Conservation (phyloP, 2,888 invertebrate genomes). For the Tetrapedia diversipes region DNA sequence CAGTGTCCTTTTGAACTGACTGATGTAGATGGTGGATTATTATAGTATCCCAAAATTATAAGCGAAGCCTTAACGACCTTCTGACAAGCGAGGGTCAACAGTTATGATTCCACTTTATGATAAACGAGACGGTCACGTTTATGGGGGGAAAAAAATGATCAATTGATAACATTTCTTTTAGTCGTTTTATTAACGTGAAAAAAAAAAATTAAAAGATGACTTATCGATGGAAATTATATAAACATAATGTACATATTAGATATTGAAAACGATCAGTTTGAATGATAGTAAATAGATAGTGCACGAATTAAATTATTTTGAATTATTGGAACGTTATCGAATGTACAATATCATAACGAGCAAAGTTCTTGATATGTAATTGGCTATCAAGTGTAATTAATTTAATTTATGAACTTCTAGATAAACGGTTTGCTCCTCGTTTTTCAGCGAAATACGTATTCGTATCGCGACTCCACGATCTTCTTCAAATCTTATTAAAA, state of each 20-base stretch:
- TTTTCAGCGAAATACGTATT: background rate
- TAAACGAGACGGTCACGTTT: background rate
- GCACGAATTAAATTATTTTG: no score
- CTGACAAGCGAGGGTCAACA: background rate
- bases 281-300: no score
- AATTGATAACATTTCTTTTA: background rate
- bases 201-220: no score
- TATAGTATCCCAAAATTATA: background rate
- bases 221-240: background rate
- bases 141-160: background rate
- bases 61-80: background rate
- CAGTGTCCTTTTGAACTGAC: constrained; percentile 2
- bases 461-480: background rate
- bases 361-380: background rate
- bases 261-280: no score
- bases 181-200: background rate
- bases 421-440: constrained; percentile 2
- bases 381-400: constrained; percentile 12
- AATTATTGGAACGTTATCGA: no score
- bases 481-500: constrained; percentile 13
- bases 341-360: background rate
- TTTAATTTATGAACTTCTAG: constrained; percentile 13
- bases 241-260: no score
- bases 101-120: background rate
- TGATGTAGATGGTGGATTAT: constrained; percentile 11